Evolutionary conservation across 2,113 vertebrate species (phyloP).

Genomic region (Bujurquina vittata): DNA sequence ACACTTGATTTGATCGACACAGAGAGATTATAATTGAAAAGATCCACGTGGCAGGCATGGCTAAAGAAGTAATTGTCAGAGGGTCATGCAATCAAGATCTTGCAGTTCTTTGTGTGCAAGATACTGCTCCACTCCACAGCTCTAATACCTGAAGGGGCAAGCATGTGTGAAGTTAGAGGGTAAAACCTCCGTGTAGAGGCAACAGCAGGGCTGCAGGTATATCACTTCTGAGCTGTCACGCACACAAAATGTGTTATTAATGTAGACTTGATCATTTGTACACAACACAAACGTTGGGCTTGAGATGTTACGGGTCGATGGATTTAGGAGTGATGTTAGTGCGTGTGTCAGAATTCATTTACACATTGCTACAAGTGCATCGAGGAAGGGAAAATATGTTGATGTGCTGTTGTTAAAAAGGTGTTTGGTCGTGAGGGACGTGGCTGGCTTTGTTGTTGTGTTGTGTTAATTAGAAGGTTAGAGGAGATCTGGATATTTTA

Average conservation of each 20-base stretch:
- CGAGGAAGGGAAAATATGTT: conserved; percentile 40
- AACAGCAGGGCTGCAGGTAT: conserved; percentile 8
- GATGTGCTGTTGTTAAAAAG: conserved; percentile 26
- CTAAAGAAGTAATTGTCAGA: not conserved
- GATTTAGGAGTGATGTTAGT: not conserved
- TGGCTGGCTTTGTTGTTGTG: not conserved
- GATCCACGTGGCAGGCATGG: conserved; percentile 25
- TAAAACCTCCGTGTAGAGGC: conserved; percentile 26
- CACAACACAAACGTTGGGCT: not conserved
- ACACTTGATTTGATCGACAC: conserved; percentile 45
- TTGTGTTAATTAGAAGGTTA: conserved; percentile 41
- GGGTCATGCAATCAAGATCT: conserved; percentile 23
- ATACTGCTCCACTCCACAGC: not conserved
- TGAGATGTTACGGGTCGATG: not conserved
- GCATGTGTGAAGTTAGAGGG: conserved; percentile 40
- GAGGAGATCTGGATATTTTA: conserved; percentile 33
- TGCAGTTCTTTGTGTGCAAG: not conserved
- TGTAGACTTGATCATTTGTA: conserved; percentile 15
- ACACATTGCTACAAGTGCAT: not conserved
- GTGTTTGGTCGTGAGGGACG: conserved; percentile 39
- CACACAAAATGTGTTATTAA: conserved; percentile 18
- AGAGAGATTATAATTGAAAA: conserved; percentile 49
- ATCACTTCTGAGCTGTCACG: conserved; percentile 33
- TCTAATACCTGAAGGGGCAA: conserved; percentile 4
- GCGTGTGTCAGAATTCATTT: conserved; percentile 11